Conservation (phyloP, 2,888 invertebrate genomes). For the Margaritifera margaritifera region DNA sequence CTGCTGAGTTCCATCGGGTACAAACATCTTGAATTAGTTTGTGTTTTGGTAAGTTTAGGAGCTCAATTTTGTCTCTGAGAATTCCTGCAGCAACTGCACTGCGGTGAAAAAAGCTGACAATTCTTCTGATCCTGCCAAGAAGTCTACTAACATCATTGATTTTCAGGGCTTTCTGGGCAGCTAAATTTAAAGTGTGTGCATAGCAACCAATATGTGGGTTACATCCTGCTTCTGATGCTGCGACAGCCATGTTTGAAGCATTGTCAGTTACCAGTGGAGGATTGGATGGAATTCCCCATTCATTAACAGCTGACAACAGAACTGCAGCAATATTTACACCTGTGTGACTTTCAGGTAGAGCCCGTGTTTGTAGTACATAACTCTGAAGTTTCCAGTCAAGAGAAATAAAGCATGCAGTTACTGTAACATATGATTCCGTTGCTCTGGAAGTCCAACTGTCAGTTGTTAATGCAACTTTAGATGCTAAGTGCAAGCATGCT, state of each 20-base stretch:
- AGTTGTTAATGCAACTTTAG: too few relatives aligned
- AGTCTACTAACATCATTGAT: neutral
- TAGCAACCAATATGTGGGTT: conserved; percentile 9
- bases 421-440: too few relatives aligned
- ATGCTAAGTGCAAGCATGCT: too few relatives aligned
- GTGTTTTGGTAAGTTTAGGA: conserved; percentile 2
- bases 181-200: conserved; percentile 15
- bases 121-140: conserved; percentile 5
- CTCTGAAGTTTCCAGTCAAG: too few relatives aligned
- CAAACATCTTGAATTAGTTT: conserved; percentile 14
- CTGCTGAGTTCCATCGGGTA: conserved; percentile 6
- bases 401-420: too few relatives aligned
- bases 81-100: neutral
- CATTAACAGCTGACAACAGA: neutral
- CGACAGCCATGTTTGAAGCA: conserved; percentile 6
- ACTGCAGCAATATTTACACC: conserved; percentile 3
- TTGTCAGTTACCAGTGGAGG: conserved; percentile 11
- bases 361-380: too few relatives aligned
- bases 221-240: neutral
- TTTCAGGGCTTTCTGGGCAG: conserved; percentile 10
- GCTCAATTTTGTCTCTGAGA: conserved; percentile 4
- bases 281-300: neutral
- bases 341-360: conserved; percentile 3
- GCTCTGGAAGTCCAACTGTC: too few relatives aligned
- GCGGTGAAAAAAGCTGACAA: conserved; percentile 9